Evolutionary conservation across 30 jellyfish, hydroid and myxozoan species (phyloP).

Genomic region (Aurelia sp.): DNA sequence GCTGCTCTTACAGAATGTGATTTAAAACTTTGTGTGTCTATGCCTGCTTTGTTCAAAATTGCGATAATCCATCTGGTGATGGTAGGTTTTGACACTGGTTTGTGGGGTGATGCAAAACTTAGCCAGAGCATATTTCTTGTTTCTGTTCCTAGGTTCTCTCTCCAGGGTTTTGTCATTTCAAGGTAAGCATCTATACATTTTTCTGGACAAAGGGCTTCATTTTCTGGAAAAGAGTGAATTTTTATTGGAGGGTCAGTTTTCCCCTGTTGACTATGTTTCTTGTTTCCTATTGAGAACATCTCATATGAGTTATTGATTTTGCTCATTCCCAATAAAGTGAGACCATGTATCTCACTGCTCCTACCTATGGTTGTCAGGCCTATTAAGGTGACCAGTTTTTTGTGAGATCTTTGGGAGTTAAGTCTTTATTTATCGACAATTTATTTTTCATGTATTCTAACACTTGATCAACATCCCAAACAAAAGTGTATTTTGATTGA

Average conservation of each 20-base stretch:
- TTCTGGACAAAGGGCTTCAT: no score
- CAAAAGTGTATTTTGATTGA: conserved; percentile 3
- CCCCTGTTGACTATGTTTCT: conserved; percentile 16
- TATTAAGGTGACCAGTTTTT: neutral
- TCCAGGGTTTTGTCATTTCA: no score
- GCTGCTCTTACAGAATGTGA: neutral
- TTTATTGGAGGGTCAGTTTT: neutral
- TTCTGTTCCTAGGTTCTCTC: neutral
- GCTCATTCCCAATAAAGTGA: neutral
- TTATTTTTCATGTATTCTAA: neutral
- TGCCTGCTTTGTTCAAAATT: no score
- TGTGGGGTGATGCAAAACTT: conserved; percentile 6
- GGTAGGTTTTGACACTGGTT: neutral
- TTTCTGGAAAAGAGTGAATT: neutral
- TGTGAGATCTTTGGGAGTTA: conserved; percentile 19
- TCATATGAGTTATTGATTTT: conserved; percentile 6
- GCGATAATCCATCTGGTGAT: no score
- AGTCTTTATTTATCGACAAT: neutral
- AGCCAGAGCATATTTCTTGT: neutral
- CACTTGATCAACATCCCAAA: conserved; percentile 30
- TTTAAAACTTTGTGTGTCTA: neutral
- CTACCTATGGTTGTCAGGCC: conserved; percentile 40
- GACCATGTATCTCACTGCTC: conserved; percentile 25
- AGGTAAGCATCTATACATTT: no score
- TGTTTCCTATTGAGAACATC: neutral